Evolutionary conservation across 1,140 invertebrate species (phyloP).

Genomic region (Leptinotarsa lineolata): DNA sequence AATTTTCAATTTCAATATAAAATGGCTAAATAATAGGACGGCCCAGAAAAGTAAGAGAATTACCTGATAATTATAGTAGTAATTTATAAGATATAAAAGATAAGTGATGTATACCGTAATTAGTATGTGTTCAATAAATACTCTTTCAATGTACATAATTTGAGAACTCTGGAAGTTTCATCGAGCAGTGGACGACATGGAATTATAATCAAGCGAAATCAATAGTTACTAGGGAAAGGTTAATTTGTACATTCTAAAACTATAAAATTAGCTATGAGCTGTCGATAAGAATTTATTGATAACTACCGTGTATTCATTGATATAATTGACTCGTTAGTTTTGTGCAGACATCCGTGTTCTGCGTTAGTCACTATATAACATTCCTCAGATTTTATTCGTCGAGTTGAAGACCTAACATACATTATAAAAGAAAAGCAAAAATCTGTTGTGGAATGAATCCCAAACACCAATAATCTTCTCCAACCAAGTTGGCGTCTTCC

Average conservation of each 20-base stretch:
- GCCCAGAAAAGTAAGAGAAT: constrained; percentile 9
- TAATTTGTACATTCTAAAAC: not conserved
- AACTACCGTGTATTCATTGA: not conserved
- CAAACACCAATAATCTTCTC: no score
- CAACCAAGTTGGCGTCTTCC: no score
- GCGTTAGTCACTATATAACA: not conserved
- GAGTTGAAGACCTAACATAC: no score
- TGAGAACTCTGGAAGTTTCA: not conserved
- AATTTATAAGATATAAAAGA: constrained; percentile 20
- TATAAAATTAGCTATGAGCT: constrained; percentile 6
- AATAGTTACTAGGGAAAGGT: not conserved
- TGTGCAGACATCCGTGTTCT: not conserved
- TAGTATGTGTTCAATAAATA: constrained; percentile 23
- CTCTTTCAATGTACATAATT: constrained; percentile 14
- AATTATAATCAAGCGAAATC: no score
- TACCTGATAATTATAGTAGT: constrained; percentile 15
- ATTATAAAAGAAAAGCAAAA: no score
- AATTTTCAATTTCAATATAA: constrained; percentile 16
- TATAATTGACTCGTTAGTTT: not conserved
- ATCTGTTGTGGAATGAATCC: no score
- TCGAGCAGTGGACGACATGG: not conserved
- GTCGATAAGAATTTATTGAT: not conserved
- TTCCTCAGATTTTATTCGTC: no score
- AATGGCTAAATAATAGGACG: constrained; percentile 10
- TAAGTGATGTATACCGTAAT: constrained; percentile 23